phyloP scores from a whole-genome alignment of 1,140 invertebrate species.

The Neodiprion virginianus region DNA sequence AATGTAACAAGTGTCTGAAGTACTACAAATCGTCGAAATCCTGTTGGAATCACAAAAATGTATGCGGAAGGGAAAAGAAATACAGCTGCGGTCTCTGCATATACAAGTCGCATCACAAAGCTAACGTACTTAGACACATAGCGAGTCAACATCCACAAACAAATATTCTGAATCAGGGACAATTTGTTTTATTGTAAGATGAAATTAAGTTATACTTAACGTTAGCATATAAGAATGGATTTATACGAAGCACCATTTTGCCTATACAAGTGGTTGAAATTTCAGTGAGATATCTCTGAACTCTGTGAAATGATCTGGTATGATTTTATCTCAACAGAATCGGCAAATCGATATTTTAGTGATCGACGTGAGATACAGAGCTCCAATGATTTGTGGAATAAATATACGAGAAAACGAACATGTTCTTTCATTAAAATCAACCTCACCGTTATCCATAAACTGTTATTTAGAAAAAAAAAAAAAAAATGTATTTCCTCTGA shows the following conservation, averaged over 20 bases:
- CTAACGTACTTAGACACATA: conserved; percentile 58
- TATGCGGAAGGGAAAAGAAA: conserved; percentile 61
- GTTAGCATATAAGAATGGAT: no score
- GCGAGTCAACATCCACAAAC: conserved; percentile 52
- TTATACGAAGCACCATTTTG: no score
- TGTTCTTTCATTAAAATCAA: neutral
- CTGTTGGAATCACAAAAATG: conserved; percentile 29
- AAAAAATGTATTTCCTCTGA: no score
- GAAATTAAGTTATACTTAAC: no score
- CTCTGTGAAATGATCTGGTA: no score
- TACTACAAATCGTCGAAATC: conserved; percentile 36
- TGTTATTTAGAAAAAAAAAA: no score
- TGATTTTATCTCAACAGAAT: no score
- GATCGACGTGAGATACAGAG: no score
- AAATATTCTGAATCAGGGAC: neutral
- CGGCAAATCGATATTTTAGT: no score
- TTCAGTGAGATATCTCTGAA: no score
- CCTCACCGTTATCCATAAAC: neutral
- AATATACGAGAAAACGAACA: neutral
- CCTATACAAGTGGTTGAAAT: no score
- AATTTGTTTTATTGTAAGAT: neutral
- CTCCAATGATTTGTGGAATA: neutral
- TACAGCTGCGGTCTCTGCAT: conserved; percentile 57
- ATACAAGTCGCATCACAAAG: conserved; percentile 61
- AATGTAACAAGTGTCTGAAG: conserved; percentile 39